Base-by-base conservation (phyloP, 2,113 vertebrate species). In the Gracilinanus agilis region DNA sequence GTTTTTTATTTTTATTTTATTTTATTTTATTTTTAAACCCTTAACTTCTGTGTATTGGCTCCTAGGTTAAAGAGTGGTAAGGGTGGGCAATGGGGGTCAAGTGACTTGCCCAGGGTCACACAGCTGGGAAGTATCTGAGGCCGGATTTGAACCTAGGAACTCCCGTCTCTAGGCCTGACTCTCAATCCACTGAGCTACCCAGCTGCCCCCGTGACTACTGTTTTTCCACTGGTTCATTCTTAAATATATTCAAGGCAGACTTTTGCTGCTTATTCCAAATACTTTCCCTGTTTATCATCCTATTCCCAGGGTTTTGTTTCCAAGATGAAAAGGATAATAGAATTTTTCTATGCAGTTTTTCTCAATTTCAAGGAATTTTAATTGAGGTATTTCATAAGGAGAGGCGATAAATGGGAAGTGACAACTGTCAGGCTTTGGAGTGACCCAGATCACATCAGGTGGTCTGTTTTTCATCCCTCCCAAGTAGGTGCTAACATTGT, bases 271-370 rank as follows among this genome's bases (percentile, higher is more conserved):
- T 89, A 89, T 55, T 90, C 49, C 49, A 93, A 96, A 34, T 53
- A 53, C 8, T 89, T 49, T 49, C 24, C 19, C 10, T 2, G 0
- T 89, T 92, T 9, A 29, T 90, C 21, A 2, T 75, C 91, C 44
- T 88, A 93, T 88, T 90, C 27, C n/a, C 21, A 13, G 27, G 88
- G 19, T 49, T 90, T 44, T 96, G 34, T 44, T 91, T 89, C 89
- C 96, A 54, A 24, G 88, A 91, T 94, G 90, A 54, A 91, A 75
- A 88, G 91, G 0, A 25, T 29, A 90, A 29, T 9, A 19, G 3
- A 1, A 24, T 94, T 96, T 88, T 92, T 40, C 10, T 10, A 55
- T 29, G 53, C 56, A 88, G 29, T 27, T 53, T n/a, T 16, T 54
- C n/a, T 90, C 44, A 40, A 24, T 3, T 44, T 27, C 3, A 55